A percentile compares a stretch with the other conserved stretches of the same genome.
These are phyloP conservation scores for Euleptes europaea DNA, from an alignment of 2,113 vertebrate species.

Conservation along the genomic window DNA sequence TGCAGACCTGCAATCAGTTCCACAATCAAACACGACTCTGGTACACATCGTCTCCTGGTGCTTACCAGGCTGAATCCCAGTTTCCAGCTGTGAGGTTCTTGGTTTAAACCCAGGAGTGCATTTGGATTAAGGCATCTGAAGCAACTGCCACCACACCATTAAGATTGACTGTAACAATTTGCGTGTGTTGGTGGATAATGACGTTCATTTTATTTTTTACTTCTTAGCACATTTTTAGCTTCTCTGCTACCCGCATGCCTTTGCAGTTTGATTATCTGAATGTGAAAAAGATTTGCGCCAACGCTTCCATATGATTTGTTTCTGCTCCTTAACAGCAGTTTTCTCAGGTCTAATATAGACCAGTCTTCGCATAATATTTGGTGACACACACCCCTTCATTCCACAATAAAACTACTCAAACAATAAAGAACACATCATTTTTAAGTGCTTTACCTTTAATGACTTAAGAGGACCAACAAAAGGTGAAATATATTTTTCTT, in stretches of 20 bases:
- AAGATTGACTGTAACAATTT: neutral
- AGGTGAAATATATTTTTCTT: slow-evolving; percentile 79
- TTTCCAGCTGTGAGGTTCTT: neutral
- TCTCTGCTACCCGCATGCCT: neutral
- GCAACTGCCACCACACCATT: neutral
- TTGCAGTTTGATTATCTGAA: neutral
- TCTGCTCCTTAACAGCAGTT: neutral
- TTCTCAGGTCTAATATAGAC: neutral
- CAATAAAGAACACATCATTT: slow-evolving; percentile 30
- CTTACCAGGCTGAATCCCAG: neutral
- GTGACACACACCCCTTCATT: neutral
- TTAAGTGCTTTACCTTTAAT: slow-evolving; percentile 72
- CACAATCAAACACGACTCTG: neutral
- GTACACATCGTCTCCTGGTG: too few relatives aligned
- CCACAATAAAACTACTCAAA: slow-evolving; percentile 49
- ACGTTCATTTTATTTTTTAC: neutral
- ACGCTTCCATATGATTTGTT: neutral
- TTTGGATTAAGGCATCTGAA: neutral
- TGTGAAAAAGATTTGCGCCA: neutral
- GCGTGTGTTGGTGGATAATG: too few relatives aligned
- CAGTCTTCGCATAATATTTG: neutral
- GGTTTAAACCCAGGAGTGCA: neutral
- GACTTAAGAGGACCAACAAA: slow-evolving; percentile 65
- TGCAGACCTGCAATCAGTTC: neutral
- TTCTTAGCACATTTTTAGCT: neutral